Percentiles rank a stretch among this genome's conserved stretches.
These are phyloP conservation scores for Herpetotheres cachinnans DNA, from an alignment of 2,113 vertebrate genomes.

Conservation along the genomic window DNA sequence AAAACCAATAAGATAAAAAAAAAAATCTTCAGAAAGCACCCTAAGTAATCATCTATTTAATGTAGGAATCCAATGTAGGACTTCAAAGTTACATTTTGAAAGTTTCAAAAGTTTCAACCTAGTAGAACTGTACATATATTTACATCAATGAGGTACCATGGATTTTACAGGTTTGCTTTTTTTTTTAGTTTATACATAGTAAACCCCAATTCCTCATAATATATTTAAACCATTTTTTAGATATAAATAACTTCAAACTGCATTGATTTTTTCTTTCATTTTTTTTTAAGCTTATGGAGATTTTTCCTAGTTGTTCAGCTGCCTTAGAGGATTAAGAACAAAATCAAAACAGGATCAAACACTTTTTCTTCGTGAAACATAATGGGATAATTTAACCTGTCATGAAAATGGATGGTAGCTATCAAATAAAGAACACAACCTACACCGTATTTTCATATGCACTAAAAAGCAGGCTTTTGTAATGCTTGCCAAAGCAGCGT, in stretches of 20 bases:
- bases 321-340: background rate
- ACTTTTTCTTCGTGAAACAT: background rate
- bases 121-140: background rate
- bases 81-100: background rate
- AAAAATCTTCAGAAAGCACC: background rate
- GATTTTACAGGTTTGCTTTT: background rate
- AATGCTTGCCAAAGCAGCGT: background rate
- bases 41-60: background rate
- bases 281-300: background rate
- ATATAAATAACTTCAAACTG: background rate
- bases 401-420: background rate
- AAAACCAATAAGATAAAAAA: background rate
- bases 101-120: background rate
- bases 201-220: accelerated
- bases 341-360: background rate
- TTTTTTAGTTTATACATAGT: background rate
- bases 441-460: background rate
- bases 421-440: background rate
- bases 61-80: background rate
- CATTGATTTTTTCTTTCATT: accelerated
- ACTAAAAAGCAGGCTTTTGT: background rate
- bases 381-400: background rate
- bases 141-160: background rate
- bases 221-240: background rate
- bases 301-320: background rate